Base-by-base conservation (phyloP, 2,888 invertebrate genomes). In the Gasteruption jaculator region DNA sequence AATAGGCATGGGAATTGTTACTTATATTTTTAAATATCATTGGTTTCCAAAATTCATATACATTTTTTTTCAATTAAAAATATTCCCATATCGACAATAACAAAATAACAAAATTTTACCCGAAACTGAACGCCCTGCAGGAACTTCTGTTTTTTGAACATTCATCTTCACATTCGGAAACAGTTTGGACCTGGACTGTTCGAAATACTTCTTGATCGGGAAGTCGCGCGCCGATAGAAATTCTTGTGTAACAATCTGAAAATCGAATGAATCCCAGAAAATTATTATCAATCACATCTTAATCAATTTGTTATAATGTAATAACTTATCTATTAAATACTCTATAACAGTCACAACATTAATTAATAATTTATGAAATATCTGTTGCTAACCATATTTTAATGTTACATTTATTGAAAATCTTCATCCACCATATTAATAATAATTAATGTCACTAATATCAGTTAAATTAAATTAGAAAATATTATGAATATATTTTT, bases 161-260 rank as follows among this genome's bases (percentile, higher is more conserved):
- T 25, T 68, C 68, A 48, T 68, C 64, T 50, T 76, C 74, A 52
- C 77, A 77, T 46, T 74, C 74, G 7, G 62, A 54, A 31, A 74
- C 67, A 29, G 73, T 71, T 11, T 61, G 64, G 11, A 68, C 66
- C 35, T 62, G 55, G 26, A 68, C 57, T 39, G 60, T 65, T 49
- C 68, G 63, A 34, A 67, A 71, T 21, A 73, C 61, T 47, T 72
- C 73, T 29, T 60, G 61, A 6, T 71, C 50, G 24, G 67, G 61
- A 5, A 76, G 54, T 49, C 73, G 68, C 45, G 75, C 71, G 26
- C 77, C 77, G 40, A 77, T 74, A 8, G 76, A 73, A 49, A 75
- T 57, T 57, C 77, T 66, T 52, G 74, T 74, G 57, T 74, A 78
- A 59, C 77, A 78, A 68, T 76, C 77, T 77, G 53, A 25, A 63